These are phyloP conservation scores for Macaca nemestrina DNA, from an alignment of 2,113 vertebrate genomes.

Conservation along the genomic window DNA sequence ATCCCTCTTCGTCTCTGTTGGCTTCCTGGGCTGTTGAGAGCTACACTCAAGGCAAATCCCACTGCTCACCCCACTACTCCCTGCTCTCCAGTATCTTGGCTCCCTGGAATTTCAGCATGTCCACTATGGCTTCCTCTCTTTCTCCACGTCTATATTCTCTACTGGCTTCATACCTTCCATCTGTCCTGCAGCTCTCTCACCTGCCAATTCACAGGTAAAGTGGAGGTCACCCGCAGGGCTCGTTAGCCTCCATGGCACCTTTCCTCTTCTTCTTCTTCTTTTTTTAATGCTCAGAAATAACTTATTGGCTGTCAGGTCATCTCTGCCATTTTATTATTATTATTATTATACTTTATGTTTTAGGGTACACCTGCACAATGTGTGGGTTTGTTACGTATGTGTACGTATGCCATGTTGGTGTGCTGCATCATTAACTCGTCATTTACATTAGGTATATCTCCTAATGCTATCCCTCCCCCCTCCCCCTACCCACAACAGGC, in stretches of 20 bases:
- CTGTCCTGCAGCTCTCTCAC: background rate
- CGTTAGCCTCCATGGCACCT: background rate
- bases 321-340: no score
- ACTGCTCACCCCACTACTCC: no score
- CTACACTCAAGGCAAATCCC: background rate
- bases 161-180: accelerated
- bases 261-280: background rate
- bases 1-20: background rate
- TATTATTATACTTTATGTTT: no score
- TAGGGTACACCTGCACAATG: no score
- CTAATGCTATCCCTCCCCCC: no score
- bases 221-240: background rate
- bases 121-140: accelerated
- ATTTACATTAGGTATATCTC: no score
- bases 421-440: no score
- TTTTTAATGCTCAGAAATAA: no score
- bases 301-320: no score
- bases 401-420: no score
- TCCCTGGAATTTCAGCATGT: background rate
- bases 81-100: accelerated
- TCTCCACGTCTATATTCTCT: accelerated
- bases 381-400: no score
- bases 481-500: no score
- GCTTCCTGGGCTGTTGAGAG: background rate
- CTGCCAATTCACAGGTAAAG: background rate